Conservation (phyloP, 2,888 invertebrate genomes). For the Teleiodes luculella region DNA sequence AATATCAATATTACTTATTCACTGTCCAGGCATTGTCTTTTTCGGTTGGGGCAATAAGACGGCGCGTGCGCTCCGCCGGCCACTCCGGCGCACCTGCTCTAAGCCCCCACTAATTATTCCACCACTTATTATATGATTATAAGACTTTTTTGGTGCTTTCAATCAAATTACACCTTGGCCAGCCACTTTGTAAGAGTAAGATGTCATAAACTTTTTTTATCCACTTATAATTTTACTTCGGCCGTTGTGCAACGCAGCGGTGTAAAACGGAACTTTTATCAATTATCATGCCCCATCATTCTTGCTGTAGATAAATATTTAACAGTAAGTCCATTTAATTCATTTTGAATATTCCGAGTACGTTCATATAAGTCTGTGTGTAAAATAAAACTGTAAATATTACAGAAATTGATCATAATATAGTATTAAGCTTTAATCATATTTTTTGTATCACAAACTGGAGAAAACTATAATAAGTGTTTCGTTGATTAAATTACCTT, state of each 20-base stretch:
- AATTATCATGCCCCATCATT: constrained; percentile 33
- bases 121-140: constrained; percentile 77
- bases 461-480: neutral
- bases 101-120: constrained; percentile 74
- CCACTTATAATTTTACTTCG: constrained; percentile 36
- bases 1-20: no score
- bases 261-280: constrained; percentile 59
- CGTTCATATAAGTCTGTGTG: neutral
- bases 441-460: constrained; percentile 9
- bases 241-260: constrained; percentile 48
- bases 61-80: constrained; percentile 50
- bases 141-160: constrained; percentile 78
- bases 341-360: neutral
- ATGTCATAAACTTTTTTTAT: constrained; percentile 73
- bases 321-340: neutral
- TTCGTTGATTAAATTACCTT: no score
- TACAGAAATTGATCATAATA: constrained; percentile 11
- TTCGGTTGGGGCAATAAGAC: constrained; percentile 35
- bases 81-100: constrained; percentile 59
- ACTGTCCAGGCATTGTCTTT: constrained; percentile 44
- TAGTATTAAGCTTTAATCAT: constrained; percentile 14
- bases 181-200: constrained; percentile 71
- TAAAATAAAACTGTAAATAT: neutral
- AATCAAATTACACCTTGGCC: constrained; percentile 78
- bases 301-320: constrained; percentile 7